Evolutionary conservation across 2,888 invertebrate species (phyloP).

Genomic region (Scrobipalpa costella): DNA sequence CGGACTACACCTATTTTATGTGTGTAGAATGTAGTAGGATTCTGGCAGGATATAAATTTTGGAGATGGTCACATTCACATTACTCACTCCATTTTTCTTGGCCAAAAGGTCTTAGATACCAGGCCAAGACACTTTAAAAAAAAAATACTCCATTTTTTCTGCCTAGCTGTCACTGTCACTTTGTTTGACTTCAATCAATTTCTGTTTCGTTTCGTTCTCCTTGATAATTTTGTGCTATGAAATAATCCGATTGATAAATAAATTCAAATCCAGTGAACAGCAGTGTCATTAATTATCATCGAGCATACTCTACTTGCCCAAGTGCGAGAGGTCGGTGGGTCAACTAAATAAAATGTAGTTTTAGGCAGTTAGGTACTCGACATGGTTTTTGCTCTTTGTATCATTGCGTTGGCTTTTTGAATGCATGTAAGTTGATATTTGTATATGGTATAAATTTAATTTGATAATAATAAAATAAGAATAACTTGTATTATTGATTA

Average conservation of each 20-base stretch:
- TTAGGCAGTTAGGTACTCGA: conserved; percentile 46
- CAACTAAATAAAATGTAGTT: conserved; percentile 62
- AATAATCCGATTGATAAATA: not conserved
- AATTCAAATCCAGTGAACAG: not conserved
- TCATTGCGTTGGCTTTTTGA: conserved; percentile 53
- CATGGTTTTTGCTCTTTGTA: conserved; percentile 73
- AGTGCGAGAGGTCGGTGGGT: conserved; percentile 56
- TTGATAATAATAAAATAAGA: not conserved
- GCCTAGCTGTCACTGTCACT: too few relatives aligned
- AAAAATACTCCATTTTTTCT: too few relatives aligned
- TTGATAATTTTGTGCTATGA: not conserved
- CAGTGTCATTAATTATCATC: conserved; percentile 6
- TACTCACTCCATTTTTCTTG: too few relatives aligned
- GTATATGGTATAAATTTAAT: not conserved
- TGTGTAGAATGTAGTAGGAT: too few relatives aligned
- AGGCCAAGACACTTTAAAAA: too few relatives aligned
- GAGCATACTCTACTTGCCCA: not conserved
- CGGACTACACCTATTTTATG: too few relatives aligned
- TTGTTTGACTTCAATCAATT: too few relatives aligned
- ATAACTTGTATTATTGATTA: not conserved
- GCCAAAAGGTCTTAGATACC: too few relatives aligned
- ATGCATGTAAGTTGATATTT: conserved; percentile 56
- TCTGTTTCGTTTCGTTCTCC: not conserved
- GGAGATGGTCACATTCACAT: too few relatives aligned
- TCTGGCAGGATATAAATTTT: too few relatives aligned